Conservation (phyloP, 2,797 vertebrate genomes). For the Macropodus opercularis region DNA sequence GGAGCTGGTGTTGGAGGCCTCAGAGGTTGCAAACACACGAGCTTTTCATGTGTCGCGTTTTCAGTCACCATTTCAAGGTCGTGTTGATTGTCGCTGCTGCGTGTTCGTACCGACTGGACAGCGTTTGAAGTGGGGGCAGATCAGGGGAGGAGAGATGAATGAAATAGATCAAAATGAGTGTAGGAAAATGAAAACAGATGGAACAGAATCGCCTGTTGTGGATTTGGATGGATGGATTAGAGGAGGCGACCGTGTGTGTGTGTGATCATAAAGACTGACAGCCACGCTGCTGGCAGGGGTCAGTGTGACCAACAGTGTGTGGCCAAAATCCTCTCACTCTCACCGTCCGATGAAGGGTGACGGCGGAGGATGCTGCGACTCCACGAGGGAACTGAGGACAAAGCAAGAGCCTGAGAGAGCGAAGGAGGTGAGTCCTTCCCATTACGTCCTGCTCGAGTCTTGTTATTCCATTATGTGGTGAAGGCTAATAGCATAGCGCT, state of each 20-base stretch:
- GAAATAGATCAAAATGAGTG: slow-evolving; percentile 52
- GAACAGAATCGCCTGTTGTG: slow-evolving; percentile 65
- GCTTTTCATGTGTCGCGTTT: background rate
- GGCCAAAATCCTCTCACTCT: slow-evolving; percentile 39
- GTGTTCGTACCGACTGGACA: slow-evolving; percentile 19
- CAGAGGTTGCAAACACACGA: too few relatives aligned
- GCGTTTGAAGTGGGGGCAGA: background rate
- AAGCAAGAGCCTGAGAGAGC: slow-evolving; percentile 9
- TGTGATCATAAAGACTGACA: slow-evolving; percentile 49
- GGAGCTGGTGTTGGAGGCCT: too few relatives aligned
- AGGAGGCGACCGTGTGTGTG: slow-evolving; percentile 34
- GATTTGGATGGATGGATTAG: slow-evolving; percentile 80
- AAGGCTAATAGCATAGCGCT: too few relatives aligned
- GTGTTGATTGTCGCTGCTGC: slow-evolving; percentile 9
- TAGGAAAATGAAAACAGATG: slow-evolving; percentile 78
- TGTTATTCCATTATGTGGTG: too few relatives aligned
- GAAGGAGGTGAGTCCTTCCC: slow-evolving; percentile 57
- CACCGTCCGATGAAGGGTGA: slow-evolving; percentile 79
- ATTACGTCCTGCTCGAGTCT: too few relatives aligned
- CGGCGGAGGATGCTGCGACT: slow-evolving; percentile 5
- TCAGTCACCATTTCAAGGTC: slow-evolving; percentile 38
- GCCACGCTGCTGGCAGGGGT: slow-evolving; percentile 42
- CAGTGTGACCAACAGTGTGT: too few relatives aligned
- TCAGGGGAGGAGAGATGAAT: slow-evolving; percentile 19
- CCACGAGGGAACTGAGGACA: slow-evolving; percentile 26